These are phyloP conservation scores for Chrysolina haemoptera DNA, from an alignment of 2,888 invertebrate species.

Conservation along the genomic window DNA sequence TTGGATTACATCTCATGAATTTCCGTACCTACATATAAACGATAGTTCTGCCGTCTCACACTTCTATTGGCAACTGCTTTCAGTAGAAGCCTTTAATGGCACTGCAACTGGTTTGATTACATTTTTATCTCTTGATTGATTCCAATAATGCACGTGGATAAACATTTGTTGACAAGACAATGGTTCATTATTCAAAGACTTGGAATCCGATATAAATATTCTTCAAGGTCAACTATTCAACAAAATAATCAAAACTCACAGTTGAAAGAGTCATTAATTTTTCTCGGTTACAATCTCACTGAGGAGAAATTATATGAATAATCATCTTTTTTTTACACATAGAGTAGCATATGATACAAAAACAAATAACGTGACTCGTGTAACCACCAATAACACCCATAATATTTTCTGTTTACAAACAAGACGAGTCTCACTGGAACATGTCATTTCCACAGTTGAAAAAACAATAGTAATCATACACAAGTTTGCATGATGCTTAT, in stretches of 20 bases:
- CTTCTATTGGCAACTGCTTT: too few relatives aligned
- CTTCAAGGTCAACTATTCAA: not conserved
- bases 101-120: not conserved
- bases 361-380: not conserved
- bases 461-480: not conserved
- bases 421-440: too few relatives aligned
- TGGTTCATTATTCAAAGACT: slow-evolving; percentile 12
- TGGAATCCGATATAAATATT: not conserved
- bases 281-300: not conserved
- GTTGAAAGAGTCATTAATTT: not conserved
- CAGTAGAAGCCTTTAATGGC: too few relatives aligned
- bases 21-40: too few relatives aligned
- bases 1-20: too few relatives aligned
- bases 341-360: not conserved
- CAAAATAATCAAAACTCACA: not conserved
- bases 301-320: too few relatives aligned
- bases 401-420: too few relatives aligned
- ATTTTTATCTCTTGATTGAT: not conserved
- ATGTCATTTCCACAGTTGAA: not conserved
- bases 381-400: too few relatives aligned
- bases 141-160: not conserved
- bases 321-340: too few relatives aligned
- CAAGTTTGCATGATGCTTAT: not conserved
- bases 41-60: too few relatives aligned
- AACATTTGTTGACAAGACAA: not conserved